Conservation (phyloP, 2,888 invertebrate genomes). For the Prosopocoilus inquinatus region DNA sequence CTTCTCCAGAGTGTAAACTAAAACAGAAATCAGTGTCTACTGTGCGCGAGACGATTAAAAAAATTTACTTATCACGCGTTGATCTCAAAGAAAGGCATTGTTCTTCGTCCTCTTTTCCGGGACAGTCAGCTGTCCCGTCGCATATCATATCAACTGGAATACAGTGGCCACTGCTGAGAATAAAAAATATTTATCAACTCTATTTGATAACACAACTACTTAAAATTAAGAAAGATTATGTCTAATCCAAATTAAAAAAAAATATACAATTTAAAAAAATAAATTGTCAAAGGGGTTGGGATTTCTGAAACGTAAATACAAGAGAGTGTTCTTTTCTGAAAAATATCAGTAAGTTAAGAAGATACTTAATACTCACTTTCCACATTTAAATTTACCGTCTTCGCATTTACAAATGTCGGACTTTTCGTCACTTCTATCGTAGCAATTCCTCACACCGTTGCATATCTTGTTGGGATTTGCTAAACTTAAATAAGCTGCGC, state of each 20-base stretch:
- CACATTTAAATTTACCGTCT: conserved; percentile 53
- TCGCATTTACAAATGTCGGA: conserved; percentile 64
- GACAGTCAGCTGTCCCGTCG: conserved; percentile 73
- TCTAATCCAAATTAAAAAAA: not conserved
- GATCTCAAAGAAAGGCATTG: conserved; percentile 59
- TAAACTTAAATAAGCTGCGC: conserved; percentile 66
- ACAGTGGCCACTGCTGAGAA: conserved; percentile 55
- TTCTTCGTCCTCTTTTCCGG: conserved; percentile 70
- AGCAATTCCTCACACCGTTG: conserved; percentile 74
- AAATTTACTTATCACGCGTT: conserved; percentile 38
- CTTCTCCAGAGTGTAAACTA: conserved; percentile 64
- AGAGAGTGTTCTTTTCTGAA: not conserved
- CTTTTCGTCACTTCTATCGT: conserved; percentile 75
- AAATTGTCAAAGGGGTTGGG: not conserved
- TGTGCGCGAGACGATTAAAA: not conserved
- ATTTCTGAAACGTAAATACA: not conserved
- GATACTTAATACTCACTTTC: conserved; percentile 46
- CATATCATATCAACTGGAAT: conserved; percentile 74
- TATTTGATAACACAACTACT: too few relatives aligned
- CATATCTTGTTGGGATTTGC: conserved; percentile 69
- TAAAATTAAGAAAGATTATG: too few relatives aligned
- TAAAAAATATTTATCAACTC: not conserved
- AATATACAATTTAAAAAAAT: not conserved
- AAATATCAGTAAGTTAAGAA: not conserved
- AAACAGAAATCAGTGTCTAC: conserved; percentile 23